Conservation (phyloP, 2,113 vertebrate species). For the Syngnathoides biaculeatus region DNA sequence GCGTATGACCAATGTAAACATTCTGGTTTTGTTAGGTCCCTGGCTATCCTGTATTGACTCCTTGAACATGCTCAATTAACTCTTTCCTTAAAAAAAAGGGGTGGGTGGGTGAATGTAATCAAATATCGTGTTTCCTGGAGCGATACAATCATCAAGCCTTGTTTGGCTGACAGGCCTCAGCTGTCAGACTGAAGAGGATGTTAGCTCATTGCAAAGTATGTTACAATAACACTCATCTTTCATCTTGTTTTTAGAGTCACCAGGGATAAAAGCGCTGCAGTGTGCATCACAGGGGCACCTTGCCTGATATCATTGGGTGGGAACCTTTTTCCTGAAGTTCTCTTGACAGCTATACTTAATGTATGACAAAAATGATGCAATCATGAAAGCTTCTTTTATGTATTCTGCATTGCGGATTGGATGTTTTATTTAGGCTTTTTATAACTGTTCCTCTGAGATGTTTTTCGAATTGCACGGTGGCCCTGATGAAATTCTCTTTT, state of each 20-base stretch:
- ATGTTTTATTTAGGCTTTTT: not conserved
- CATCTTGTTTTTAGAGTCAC: slow-evolving; percentile 15
- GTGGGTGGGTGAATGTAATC: slow-evolving; percentile 44
- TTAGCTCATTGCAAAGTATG: slow-evolving; percentile 15
- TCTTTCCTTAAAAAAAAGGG: slow-evolving; percentile 21
- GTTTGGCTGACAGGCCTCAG: slow-evolving; percentile 23
- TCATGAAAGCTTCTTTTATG: not conserved
- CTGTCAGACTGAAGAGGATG: slow-evolving; percentile 20
- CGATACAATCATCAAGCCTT: slow-evolving; percentile 33
- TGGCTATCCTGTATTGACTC: slow-evolving; percentile 42
- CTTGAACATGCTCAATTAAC: slow-evolving; percentile 48
- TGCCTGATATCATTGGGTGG: not conserved
- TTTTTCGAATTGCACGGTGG: not conserved
- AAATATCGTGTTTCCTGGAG: slow-evolving; percentile 41
- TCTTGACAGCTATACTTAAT: not conserved
- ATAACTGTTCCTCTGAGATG: not conserved
- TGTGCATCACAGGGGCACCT: slow-evolving; percentile 1
- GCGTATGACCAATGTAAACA: slow-evolving; percentile 55
- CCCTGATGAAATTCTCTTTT: slow-evolving; percentile 22
- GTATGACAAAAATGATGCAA: not conserved
- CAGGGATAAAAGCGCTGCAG: slow-evolving; percentile 12
- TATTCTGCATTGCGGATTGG: not conserved
- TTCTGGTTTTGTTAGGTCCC: slow-evolving; percentile 54
- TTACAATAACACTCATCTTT: slow-evolving; percentile 6
- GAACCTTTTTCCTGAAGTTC: not conserved